These are phyloP conservation scores for Danio kyathit DNA, from an alignment of 2,797 vertebrate genomes.

Conservation along the genomic window DNA sequence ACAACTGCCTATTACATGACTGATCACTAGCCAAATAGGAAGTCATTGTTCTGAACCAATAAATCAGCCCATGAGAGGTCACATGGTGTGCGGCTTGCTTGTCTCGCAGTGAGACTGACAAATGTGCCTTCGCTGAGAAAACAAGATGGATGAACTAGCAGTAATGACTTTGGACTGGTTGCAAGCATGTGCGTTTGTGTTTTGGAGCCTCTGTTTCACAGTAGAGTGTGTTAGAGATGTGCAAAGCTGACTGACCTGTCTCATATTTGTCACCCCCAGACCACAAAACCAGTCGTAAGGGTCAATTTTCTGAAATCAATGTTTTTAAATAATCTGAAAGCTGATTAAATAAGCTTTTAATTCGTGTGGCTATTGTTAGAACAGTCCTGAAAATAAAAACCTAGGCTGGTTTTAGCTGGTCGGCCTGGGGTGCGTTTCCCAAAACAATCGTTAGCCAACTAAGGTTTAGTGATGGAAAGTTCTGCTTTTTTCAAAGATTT, in stretches of 20 bases:
- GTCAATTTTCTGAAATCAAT: neutral
- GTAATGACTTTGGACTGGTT: slow-evolving; percentile 47
- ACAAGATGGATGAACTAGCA: slow-evolving; percentile 42
- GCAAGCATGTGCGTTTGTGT: slow-evolving; percentile 22
- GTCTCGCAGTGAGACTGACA: slow-evolving; percentile 31
- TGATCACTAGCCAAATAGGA: slow-evolving; percentile 46
- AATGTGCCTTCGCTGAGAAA: slow-evolving; percentile 38
- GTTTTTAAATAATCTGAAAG: no score
- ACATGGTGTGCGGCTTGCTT: slow-evolving; percentile 16
- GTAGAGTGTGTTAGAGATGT: slow-evolving; percentile 12
- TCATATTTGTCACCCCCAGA: neutral
- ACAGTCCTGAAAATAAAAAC: no score
- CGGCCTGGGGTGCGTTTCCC: no score
- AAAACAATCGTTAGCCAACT: no score
- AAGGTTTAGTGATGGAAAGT: no score
- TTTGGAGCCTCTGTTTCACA: slow-evolving; percentile 26
- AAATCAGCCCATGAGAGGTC: slow-evolving; percentile 36
- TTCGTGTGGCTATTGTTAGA: no score
- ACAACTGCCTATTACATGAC: slow-evolving; percentile 40
- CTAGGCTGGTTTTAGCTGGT: no score
- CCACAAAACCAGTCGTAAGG: neutral
- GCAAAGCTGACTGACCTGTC: slow-evolving; percentile 11
- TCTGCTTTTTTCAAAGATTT: no score
- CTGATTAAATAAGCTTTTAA: no score
- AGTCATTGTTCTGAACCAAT: slow-evolving; percentile 44